phyloP scores from a whole-genome alignment of 2,888 invertebrate genomes.

The Catocala fraxini region DNA sequence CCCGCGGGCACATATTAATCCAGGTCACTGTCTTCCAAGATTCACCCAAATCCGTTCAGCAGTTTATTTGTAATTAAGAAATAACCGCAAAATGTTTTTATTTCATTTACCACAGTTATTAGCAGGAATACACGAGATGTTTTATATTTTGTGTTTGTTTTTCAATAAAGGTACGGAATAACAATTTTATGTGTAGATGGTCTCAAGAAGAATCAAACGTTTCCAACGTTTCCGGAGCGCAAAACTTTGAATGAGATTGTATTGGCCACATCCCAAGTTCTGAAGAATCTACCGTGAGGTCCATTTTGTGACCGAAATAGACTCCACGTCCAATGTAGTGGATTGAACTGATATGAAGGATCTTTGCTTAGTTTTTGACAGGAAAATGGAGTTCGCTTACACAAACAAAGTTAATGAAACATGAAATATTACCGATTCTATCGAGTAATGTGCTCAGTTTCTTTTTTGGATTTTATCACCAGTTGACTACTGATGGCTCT shows the following conservation, averaged over 20 bases:
- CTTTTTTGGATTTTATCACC: too few species aligned
- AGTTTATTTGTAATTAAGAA: too few species aligned
- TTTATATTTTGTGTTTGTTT: too few species aligned
- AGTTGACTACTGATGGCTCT: too few species aligned
- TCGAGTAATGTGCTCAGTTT: neutral
- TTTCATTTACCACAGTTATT: too few species aligned
- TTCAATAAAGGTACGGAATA: slow-evolving; percentile 18
- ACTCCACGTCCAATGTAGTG: slow-evolving; percentile 40
- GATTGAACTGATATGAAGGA: slow-evolving; percentile 35
- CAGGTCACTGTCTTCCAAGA: neutral
- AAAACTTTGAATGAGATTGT: slow-evolving; percentile 83
- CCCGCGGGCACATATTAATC: neutral
- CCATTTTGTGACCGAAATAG: slow-evolving; percentile 39
- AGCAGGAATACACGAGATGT: too few species aligned
- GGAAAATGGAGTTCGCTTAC: slow-evolving; percentile 6
- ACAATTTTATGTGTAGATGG: slow-evolving; percentile 26
- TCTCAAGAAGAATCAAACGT: slow-evolving; percentile 50
- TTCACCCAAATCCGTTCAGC: too few species aligned
- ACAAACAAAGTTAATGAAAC: slow-evolving; percentile 1
- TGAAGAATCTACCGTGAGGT: slow-evolving; percentile 37
- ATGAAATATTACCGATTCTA: neutral
- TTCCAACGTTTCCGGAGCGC: slow-evolving; percentile 60
- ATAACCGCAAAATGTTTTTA: too few species aligned
- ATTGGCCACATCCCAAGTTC: slow-evolving; percentile 80
- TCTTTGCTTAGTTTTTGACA: slow-evolving; percentile 31